These are phyloP conservation scores for Rhopalosiphum padi DNA, from an alignment of 1,140 invertebrate genomes.

Conservation along the genomic window DNA sequence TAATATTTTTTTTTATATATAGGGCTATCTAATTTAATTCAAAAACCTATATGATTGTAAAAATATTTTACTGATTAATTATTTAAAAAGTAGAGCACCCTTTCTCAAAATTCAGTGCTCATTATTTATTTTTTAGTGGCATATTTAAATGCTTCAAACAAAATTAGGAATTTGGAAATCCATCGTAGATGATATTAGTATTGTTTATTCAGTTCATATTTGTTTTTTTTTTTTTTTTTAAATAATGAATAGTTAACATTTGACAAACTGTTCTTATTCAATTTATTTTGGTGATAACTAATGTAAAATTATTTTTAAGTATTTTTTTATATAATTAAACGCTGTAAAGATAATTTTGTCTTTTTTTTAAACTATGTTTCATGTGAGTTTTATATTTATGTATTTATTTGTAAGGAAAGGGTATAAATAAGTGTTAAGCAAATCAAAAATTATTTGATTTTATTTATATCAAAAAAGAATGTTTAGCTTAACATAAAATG, in stretches of 20 bases:
- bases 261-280: slow-evolving; percentile 48
- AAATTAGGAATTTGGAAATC: background rate
- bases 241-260: slow-evolving; percentile 23
- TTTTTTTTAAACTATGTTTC: background rate
- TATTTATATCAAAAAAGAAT: background rate
- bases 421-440: background rate
- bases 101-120: slow-evolving; percentile 44
- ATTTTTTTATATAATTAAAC: slow-evolving; percentile 57
- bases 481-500: background rate
- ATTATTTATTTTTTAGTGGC: slow-evolving; percentile 46
- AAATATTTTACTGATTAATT: slow-evolving; percentile 41
- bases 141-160: slow-evolving; percentile 31
- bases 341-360: slow-evolving; percentile 31
- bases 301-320: slow-evolving; percentile 58
- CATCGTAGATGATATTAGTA: slow-evolving; percentile 36
- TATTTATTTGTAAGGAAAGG: background rate
- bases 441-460: background rate
- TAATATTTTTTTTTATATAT: slow-evolving; percentile 32
- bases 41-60: slow-evolving; percentile 46
- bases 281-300: slow-evolving; percentile 55
- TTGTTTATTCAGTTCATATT: slow-evolving; percentile 31
- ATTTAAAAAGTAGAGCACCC: slow-evolving; percentile 26
- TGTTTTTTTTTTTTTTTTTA: slow-evolving; percentile 40
- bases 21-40: slow-evolving; percentile 33
- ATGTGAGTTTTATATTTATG: background rate